Evolutionary conservation across 2,113 vertebrate species (phyloP).

Genomic region (Microcebus tavaratra): DNA sequence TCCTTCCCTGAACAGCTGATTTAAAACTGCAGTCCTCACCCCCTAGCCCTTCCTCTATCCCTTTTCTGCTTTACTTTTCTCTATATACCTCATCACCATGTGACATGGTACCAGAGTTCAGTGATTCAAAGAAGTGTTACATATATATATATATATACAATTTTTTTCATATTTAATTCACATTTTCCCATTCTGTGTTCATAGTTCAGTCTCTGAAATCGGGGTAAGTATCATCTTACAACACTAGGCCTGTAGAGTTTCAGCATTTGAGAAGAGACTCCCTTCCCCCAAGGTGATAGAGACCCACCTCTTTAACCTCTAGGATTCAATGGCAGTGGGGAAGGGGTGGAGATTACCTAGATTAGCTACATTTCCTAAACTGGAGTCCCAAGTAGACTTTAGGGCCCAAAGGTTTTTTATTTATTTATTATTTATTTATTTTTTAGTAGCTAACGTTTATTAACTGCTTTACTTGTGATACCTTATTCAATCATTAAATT

Average conservation of each 20-base stretch:
- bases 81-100: background rate
- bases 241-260: background rate
- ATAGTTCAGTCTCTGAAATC: background rate
- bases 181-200: background rate
- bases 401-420: background rate
- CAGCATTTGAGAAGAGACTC: background rate
- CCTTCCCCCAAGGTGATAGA: background rate
- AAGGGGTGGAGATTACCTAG: background rate
- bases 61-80: constrained; percentile 85
- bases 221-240: background rate
- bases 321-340: background rate
- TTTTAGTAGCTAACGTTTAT: no score
- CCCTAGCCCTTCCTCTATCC: constrained; percentile 13
- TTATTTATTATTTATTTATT: no score
- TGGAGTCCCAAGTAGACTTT: background rate
- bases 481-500: no score
- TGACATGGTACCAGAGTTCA: background rate
- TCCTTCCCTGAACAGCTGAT: background rate
- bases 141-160: background rate
- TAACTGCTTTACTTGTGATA: no score
- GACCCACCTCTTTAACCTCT: background rate
- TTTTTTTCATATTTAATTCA: background rate
- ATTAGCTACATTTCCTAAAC: background rate
- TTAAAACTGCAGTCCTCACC: background rate
- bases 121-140: background rate